A percentile compares a stretch with the other conserved stretches of the same genome.
These are phyloP conservation scores for Lordiphosa clarofinis DNA, from an alignment of 1,140 invertebrate genomes.

Conservation along the genomic window DNA sequence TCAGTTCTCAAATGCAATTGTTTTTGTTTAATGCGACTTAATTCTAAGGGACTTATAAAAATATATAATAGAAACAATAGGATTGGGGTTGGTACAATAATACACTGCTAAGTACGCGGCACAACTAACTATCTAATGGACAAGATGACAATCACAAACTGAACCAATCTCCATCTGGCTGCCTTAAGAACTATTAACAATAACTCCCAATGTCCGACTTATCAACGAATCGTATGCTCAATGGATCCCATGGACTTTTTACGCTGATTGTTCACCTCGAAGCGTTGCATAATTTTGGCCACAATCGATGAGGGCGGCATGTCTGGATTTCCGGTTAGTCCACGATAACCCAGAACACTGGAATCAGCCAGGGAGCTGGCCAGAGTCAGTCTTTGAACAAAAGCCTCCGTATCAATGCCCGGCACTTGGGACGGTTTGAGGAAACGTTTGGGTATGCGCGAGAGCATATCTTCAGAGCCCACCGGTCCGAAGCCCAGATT, in stretches of 20 bases:
- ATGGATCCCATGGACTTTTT: slow-evolving; percentile 74
- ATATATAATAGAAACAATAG: slow-evolving; percentile 15
- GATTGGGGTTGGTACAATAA: slow-evolving; percentile 29
- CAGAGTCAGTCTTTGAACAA: slow-evolving; percentile 83
- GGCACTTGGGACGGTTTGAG: slow-evolving; percentile 83
- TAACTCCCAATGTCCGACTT: too few relatives aligned
- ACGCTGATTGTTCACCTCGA: slow-evolving; percentile 75
- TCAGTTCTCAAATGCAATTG: slow-evolving; percentile 12
- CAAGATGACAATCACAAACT: slow-evolving; percentile 62
- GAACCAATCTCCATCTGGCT: slow-evolving; percentile 12
- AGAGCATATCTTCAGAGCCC: slow-evolving; percentile 79
- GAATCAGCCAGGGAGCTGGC: slow-evolving; percentile 82
- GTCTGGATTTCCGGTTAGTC: slow-evolving; percentile 81
- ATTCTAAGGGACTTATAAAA: slow-evolving; percentile 23
- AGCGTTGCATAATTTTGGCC: slow-evolving; percentile 77
- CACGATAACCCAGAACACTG: slow-evolving; percentile 84
- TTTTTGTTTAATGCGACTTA: slow-evolving; percentile 40
- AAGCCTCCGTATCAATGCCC: slow-evolving; percentile 83
- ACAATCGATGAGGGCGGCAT: slow-evolving; percentile 74
- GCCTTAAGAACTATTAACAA: slow-evolving; percentile 4
- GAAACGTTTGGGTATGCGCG: slow-evolving; percentile 84
- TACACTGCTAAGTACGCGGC: slow-evolving; percentile 65
- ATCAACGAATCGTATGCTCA: slow-evolving; percentile 43
- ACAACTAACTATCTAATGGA: slow-evolving; percentile 61
- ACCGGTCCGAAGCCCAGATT: slow-evolving; percentile 84